Conservation (phyloP, 2,888 invertebrate genomes). For the Pseudococcus jackbeardsleyi region DNA sequence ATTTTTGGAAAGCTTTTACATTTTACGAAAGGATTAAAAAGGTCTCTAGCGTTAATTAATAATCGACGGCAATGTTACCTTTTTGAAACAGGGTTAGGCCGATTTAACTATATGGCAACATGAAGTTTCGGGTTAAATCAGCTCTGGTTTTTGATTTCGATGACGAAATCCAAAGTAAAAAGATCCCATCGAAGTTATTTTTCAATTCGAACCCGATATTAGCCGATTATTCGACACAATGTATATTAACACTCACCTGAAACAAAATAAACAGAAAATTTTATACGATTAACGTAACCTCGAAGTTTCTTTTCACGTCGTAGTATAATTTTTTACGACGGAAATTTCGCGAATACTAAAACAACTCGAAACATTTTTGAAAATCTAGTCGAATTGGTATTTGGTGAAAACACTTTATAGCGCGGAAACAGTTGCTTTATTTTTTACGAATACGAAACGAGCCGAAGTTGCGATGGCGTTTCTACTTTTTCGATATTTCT, state of each 20-base stretch:
- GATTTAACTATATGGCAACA: not conserved
- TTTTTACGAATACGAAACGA: not conserved
- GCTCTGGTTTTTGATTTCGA: not conserved
- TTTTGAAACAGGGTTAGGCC: not conserved
- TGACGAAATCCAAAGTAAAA: not conserved
- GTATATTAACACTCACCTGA: not conserved
- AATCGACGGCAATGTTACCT: not conserved
- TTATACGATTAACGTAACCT: not conserved
- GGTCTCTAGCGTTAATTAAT: not conserved
- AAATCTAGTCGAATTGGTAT: not conserved
- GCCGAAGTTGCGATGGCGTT: not conserved
- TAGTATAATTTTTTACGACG: not conserved
- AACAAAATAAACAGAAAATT: not conserved
- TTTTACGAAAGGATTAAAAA: not conserved
- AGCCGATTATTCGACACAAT: not conserved
- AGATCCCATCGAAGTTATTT: not conserved
- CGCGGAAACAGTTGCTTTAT: not conserved
- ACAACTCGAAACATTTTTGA: not conserved
- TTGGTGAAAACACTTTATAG: not conserved
- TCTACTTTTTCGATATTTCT: constrained; percentile 43
- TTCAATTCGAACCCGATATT: not conserved
- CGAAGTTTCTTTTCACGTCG: not conserved
- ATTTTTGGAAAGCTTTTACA: not conserved
- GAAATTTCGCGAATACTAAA: not conserved
- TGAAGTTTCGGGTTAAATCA: not conserved